Evolutionary conservation across 2,888 invertebrate species (phyloP).

Genomic region (Eristalinus aeneus): DNA sequence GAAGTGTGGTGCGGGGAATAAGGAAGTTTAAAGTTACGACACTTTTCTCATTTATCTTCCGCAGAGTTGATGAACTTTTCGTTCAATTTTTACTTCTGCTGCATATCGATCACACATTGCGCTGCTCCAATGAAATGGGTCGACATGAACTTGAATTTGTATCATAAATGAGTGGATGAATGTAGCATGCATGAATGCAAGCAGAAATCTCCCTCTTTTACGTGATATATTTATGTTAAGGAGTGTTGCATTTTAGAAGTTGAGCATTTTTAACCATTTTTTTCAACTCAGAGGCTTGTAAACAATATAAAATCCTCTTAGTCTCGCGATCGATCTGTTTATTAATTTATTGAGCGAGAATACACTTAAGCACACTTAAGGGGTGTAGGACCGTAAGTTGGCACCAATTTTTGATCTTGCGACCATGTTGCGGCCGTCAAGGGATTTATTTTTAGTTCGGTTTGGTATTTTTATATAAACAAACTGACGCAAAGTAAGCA

Average conservation of each 20-base stretch:
- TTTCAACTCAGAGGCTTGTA: too few species aligned
- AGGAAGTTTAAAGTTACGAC: slow-evolving; percentile 43
- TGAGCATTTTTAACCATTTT: too few species aligned
- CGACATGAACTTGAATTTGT: slow-evolving; percentile 57
- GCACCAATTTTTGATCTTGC: too few species aligned
- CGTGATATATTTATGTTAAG: background rate
- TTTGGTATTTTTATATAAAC: too few species aligned
- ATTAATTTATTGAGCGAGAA: too few species aligned
- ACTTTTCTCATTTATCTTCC: slow-evolving; percentile 11
- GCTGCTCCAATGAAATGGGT: background rate
- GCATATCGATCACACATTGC: slow-evolving; percentile 30
- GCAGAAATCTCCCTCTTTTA: background rate
- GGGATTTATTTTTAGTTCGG: too few species aligned
- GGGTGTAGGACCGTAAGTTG: too few species aligned
- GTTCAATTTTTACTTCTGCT: background rate
- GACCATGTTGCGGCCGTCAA: too few species aligned
- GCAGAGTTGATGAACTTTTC: background rate
- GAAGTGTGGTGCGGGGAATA: background rate
- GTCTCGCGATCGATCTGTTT: too few species aligned
- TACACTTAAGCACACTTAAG: too few species aligned
- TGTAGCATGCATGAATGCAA: background rate
- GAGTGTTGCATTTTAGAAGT: background rate
- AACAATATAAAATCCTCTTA: too few species aligned
- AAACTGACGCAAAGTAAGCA: too few species aligned
- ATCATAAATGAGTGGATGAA: background rate